phyloP scores from a whole-genome alignment of 2,797 vertebrate genomes.

The Spheniscus humboldti region DNA sequence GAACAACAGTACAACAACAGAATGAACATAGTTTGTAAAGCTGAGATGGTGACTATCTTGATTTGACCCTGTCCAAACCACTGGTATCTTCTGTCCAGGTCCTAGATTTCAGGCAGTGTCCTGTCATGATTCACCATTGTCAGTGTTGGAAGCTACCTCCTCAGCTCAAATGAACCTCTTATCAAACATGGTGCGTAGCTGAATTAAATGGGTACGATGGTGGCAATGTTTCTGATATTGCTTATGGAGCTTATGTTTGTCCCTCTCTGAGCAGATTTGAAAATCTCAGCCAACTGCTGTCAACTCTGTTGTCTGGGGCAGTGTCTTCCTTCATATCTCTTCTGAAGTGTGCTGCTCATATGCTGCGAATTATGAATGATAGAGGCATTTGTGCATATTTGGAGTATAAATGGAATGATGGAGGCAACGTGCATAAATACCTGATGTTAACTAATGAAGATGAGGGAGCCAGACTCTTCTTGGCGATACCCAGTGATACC shows the following conservation, averaged over 20 bases:
- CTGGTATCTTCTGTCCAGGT: neutral
- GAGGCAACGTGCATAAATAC: neutral
- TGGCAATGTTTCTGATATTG: neutral
- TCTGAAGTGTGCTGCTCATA: neutral
- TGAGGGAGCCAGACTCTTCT: neutral
- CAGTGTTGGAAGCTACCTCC: neutral
- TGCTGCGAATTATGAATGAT: neutral
- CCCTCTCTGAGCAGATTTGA: neutral
- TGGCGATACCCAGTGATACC: neutral
- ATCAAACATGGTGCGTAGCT: neutral
- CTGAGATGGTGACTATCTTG: neutral
- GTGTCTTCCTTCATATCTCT: neutral
- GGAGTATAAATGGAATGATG: neutral
- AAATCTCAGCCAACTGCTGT: neutral
- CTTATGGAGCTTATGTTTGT: neutral
- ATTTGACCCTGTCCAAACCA: neutral
- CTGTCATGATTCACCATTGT: neutral
- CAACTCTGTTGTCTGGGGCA: neutral
- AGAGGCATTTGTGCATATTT: neutral
- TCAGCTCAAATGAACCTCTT: neutral
- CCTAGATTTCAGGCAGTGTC: neutral
- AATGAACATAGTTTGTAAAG: neutral
- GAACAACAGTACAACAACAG: neutral
- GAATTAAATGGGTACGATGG: neutral
- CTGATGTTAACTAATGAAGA: neutral